Evolutionary conservation across 2,888 invertebrate genomes (phyloP), one percentile per base, ranked within the genome.

Genomic region (Cheilosia impressa): DNA sequence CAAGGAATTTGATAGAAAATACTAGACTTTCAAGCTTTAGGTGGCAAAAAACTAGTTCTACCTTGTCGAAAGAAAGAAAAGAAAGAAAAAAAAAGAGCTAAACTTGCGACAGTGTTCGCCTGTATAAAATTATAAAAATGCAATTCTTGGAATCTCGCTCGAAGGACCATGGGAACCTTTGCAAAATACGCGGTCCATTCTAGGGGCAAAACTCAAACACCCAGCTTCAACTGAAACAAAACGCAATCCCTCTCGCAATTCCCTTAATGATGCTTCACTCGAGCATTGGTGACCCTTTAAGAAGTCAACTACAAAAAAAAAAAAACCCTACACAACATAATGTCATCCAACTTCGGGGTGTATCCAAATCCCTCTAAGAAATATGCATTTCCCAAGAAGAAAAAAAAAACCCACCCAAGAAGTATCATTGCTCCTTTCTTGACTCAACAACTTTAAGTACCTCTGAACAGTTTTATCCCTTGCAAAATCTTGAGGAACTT

Each of bases 401-500:
- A 24, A 24, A 52, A 27, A 27, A 27, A 19, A 19, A 9, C 24
- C 22, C 4, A 10, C 24, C 43, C 9, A 47, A 17, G 19, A 47
- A 47, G 47, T 19, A 52, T 24, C 52, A 1, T 24, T 52, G 22
- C 52, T 52, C 52, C 9, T 52, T 34, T 19, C 38, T 65, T 52
- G 15, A 10, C 52, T 38, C 24, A 31, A 22, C 38, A 57, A 63
- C 38, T 68, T 62, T 65, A 79, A 79, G 71, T 65, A 79, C 31
- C 57, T 52, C 31, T 58, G 72, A 79, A 72, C 58, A 79, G 79
- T 79, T 79, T 58, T 62, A 77, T 77, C 65, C 68, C 34, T 65
- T 65, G 63, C 45, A 50, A 65, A 22, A 50, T 50, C 65, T 65
- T 19, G 22, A 52, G 38, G 22, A 41, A 50, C 47, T 53, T 69